These are phyloP conservation scores for Oikopleura dioica DNA, from an alignment of 23 tunicate species.

Conservation along the genomic window DNA sequence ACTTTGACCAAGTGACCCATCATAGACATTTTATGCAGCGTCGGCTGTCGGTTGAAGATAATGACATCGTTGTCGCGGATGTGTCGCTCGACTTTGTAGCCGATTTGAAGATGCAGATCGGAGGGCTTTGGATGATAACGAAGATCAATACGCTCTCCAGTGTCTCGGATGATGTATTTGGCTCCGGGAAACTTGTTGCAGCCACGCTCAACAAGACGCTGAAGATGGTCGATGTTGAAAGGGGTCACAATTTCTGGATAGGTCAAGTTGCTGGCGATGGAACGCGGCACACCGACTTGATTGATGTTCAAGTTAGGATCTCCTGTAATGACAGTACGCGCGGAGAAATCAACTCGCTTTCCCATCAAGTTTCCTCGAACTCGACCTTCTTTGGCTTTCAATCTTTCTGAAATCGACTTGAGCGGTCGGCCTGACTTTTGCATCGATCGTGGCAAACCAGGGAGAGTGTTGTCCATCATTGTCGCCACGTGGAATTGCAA, in stretches of 20 bases:
- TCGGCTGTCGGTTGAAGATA: conserved; percentile 96
- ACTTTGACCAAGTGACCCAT: conserved; percentile 98
- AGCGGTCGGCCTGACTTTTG: conserved; percentile 97
- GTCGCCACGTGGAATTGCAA: conserved; percentile 94
- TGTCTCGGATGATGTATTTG: conserved; percentile 88
- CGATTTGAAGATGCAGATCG: conserved; percentile 88
- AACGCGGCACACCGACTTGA: conserved; percentile 93
- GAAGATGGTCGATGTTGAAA: conserved; percentile 87
- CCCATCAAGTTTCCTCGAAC: conserved; percentile 99
- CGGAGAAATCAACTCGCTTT: conserved; percentile 97
- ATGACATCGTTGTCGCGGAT: conserved; percentile 87
- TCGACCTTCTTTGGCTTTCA: conserved; percentile 96
- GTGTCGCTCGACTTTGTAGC: conserved; percentile 97
- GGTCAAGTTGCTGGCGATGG: conserved; percentile 81
- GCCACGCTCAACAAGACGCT: conserved; percentile 67
- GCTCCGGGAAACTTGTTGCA: conserved; percentile 93
- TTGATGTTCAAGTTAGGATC: conserved; percentile 95
- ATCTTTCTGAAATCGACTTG: conserved; percentile 75
- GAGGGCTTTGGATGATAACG: conserved; percentile 89
- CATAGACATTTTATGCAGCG: conserved; percentile 98
- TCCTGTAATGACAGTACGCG: conserved; percentile 91
- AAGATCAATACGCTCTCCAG: conserved; percentile 83
- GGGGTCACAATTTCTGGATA: conserved; percentile 99
- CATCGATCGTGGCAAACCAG: conserved; percentile 89
- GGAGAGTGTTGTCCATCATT: conserved; percentile 71